Evolutionary conservation across 2,888 invertebrate species (phyloP).

Genomic region (Lasioglossum calceatum): DNA sequence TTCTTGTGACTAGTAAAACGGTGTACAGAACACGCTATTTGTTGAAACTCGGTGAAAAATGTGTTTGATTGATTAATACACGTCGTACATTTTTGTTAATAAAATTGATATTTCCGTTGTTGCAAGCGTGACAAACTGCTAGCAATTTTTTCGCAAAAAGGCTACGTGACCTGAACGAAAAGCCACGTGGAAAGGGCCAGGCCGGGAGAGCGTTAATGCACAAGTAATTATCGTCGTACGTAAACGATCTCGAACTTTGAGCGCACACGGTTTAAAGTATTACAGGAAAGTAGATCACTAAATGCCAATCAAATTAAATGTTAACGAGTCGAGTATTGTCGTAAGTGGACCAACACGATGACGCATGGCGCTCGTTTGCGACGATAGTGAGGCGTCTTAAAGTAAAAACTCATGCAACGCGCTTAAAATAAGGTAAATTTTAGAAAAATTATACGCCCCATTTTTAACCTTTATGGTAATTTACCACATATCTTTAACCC

Average conservation of each 20-base stretch:
- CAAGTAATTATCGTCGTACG: not conserved
- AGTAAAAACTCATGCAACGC: not conserved
- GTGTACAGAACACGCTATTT: not conserved
- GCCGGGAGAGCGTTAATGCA: not conserved
- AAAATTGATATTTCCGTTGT: not conserved
- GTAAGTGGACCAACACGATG: slow-evolving; percentile 44
- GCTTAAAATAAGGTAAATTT: not conserved
- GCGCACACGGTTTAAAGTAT: slow-evolving; percentile 1
- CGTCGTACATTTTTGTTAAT: not conserved
- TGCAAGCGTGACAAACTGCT: not conserved
- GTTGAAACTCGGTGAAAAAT: not conserved
- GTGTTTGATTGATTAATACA: not conserved
- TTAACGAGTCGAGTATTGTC: slow-evolving; percentile 37
- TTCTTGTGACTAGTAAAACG: not conserved
- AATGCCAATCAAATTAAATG: slow-evolving; percentile 47
- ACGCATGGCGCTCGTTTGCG: slow-evolving; percentile 21
- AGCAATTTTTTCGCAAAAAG: not conserved
- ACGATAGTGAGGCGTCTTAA: slow-evolving; percentile 19
- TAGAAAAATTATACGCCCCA: not conserved
- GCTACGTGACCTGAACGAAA: not conserved
- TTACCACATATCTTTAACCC: not conserved
- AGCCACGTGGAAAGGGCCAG: not conserved
- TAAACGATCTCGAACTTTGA: slow-evolving; percentile 25
- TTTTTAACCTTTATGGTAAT: not conserved
- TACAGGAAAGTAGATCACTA: slow-evolving; percentile 33